phyloP scores from a whole-genome alignment of 2,888 invertebrate genomes.

The Drosophila subsilvestris region DNA sequence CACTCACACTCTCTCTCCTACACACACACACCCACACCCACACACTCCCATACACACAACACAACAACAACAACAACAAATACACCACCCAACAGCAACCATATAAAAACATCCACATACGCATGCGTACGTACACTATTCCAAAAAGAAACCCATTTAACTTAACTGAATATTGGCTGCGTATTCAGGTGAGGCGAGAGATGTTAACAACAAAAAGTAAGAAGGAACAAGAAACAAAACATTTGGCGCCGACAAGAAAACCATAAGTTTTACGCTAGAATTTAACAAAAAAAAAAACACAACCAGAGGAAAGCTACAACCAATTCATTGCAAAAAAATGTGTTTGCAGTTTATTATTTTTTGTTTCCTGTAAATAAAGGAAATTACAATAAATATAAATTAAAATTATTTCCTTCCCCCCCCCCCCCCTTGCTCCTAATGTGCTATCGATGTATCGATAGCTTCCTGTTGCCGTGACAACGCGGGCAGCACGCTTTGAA shows the following conservation, averaged over 20 bases:
- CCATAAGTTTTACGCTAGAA: slow-evolving; percentile 57
- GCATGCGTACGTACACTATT: slow-evolving; percentile 62
- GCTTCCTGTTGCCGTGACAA: slow-evolving; percentile 46
- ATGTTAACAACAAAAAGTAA: slow-evolving; percentile 46
- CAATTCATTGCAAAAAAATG: slow-evolving; percentile 71
- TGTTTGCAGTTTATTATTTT: slow-evolving; percentile 70
- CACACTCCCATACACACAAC: too few relatives aligned
- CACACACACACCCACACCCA: slow-evolving; percentile 15
- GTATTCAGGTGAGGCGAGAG: slow-evolving; percentile 45
- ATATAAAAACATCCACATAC: slow-evolving; percentile 30
- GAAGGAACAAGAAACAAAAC: slow-evolving; percentile 54
- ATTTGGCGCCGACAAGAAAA: slow-evolving; percentile 49
- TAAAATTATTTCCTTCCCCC: too few relatives aligned
- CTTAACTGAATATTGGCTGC: slow-evolving; percentile 45
- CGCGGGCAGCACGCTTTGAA: slow-evolving; percentile 59
- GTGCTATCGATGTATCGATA: not conserved
- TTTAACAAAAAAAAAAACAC: too few relatives aligned
- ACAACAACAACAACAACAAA: too few relatives aligned
- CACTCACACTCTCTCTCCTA: slow-evolving; percentile 30
- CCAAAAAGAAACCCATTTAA: slow-evolving; percentile 54
- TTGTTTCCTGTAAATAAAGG: slow-evolving; percentile 80
- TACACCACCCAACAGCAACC: slow-evolving; percentile 15
- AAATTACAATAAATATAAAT: slow-evolving; percentile 72
- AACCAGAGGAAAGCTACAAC: slow-evolving; percentile 69
- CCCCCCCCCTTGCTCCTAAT: not conserved